A percentile compares a stretch with the other conserved stretches of the same genome.
Conservation (phyloP, 30 jellyfish, hydroid and myxozoan species). For the Cassiopea andromeda region DNA sequence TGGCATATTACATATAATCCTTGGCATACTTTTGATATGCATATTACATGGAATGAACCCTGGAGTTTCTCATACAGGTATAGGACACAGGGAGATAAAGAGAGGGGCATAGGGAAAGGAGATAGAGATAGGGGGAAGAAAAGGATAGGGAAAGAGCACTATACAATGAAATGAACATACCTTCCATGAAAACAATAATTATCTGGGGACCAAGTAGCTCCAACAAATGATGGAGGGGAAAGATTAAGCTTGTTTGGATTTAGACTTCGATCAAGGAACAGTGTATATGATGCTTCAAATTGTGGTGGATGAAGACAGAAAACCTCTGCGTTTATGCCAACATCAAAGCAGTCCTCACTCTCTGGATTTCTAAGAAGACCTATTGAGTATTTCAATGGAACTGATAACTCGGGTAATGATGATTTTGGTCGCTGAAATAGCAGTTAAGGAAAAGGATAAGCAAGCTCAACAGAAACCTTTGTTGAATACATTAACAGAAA, state of each 20-base stretch:
- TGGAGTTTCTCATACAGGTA: too few relatives aligned
- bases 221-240: conserved; percentile 1
- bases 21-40: too few relatives aligned
- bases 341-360: conserved; percentile 44
- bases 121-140: too few relatives aligned
- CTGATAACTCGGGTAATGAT: background rate
- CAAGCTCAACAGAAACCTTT: background rate
- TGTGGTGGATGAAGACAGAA: conserved; percentile 51
- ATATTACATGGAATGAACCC: too few relatives aligned
- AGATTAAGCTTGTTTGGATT: conserved; percentile 60
- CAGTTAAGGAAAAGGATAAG: background rate
- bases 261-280: conserved; percentile 36
- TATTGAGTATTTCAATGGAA: conserved; percentile 21
- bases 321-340: conserved; percentile 42
- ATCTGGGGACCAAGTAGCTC: conserved; percentile 47
- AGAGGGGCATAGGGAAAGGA: too few relatives aligned
- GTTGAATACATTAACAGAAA: too few relatives aligned
- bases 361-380: conserved; percentile 34
- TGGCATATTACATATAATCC: too few relatives aligned
- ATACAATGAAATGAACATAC: background rate
- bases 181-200: conserved; percentile 46
- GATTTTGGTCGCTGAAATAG: conserved; percentile 34
- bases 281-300: conserved; percentile 44
- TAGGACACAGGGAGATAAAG: too few relatives aligned
- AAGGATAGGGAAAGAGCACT: too few relatives aligned